These are phyloP conservation scores for Napeogenes sylphis DNA, from an alignment of 2,888 invertebrate species.

Conservation along the genomic window DNA sequence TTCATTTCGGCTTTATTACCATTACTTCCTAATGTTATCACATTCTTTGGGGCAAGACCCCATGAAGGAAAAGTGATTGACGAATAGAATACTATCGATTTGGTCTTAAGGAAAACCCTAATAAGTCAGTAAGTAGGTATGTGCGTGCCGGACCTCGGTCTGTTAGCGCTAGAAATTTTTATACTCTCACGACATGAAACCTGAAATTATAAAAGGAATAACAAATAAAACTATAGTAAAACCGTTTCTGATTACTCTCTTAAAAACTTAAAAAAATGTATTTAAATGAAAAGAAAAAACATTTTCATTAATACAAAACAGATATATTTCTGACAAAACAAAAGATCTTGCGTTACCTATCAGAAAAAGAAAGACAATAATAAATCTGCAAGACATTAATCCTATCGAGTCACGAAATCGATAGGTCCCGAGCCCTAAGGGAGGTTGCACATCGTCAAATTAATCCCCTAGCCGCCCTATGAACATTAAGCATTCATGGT, in stretches of 20 bases:
- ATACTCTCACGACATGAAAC: too few relatives aligned
- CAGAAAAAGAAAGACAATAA: slow-evolving; percentile 5
- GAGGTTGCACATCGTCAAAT: slow-evolving; percentile 53
- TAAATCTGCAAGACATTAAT: slow-evolving; percentile 18
- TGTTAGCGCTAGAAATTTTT: too few relatives aligned
- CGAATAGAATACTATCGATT: slow-evolving; percentile 1
- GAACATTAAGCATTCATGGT: slow-evolving; percentile 68
- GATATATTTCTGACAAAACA: not conserved
- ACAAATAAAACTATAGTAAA: too few relatives aligned
- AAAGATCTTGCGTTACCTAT: not conserved
- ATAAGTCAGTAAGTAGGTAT: not conserved
- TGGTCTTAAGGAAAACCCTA: slow-evolving; percentile 2
- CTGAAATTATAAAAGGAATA: too few relatives aligned
- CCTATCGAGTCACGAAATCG: slow-evolving; percentile 32
- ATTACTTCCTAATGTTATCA: slow-evolving; percentile 28
- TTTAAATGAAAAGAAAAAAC: not conserved
- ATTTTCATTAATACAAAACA: not conserved
- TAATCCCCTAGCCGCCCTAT: slow-evolving; percentile 55
- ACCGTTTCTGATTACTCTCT: too few relatives aligned
- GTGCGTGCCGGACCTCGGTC: too few relatives aligned
- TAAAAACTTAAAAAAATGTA: too few relatives aligned
- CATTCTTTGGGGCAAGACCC: slow-evolving; percentile 22
- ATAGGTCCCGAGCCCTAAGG: slow-evolving; percentile 29
- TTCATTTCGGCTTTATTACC: slow-evolving; percentile 39
- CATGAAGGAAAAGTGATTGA: slow-evolving; percentile 20